Evolutionary conservation across 2,113 vertebrate species (phyloP).

Genomic region (Mohoua ochrocephala): DNA sequence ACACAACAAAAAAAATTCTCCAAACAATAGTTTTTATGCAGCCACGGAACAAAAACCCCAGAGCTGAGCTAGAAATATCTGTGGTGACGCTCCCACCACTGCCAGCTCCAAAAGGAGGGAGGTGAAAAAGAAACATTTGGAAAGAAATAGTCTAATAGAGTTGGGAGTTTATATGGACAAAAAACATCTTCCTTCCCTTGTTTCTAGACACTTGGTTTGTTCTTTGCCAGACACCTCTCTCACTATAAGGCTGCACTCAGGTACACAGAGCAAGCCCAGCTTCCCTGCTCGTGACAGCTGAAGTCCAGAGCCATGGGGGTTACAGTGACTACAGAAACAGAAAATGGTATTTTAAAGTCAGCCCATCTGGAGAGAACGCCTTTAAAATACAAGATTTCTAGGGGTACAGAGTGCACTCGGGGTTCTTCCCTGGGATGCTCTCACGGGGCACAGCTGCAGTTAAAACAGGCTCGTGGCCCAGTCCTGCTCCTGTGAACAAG

Average conservation of each 20-base stretch:
- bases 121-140: neutral
- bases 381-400: neutral
- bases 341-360: neutral
- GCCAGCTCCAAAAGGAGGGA: neutral
- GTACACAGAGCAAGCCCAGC: neutral
- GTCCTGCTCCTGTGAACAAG: neutral
- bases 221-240: neutral
- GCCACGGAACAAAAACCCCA: neutral
- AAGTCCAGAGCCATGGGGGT: neutral
- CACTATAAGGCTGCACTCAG: neutral
- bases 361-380: neutral
- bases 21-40: neutral
- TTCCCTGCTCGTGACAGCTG: neutral
- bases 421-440: neutral
- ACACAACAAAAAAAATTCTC: neutral
- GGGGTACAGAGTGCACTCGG: accelerated
- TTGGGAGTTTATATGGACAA: neutral
- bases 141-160: neutral
- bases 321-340: neutral
- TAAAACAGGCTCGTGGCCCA: neutral
- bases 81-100: neutral
- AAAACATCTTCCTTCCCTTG: accelerated
- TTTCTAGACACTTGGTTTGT: neutral
- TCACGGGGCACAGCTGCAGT: neutral
- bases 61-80: neutral